Percentiles rank a stretch among this genome's conserved stretches.
These are phyloP conservation scores for Salmo trutta DNA, from an alignment of 2,797 vertebrate genomes.

Conservation along the genomic window DNA sequence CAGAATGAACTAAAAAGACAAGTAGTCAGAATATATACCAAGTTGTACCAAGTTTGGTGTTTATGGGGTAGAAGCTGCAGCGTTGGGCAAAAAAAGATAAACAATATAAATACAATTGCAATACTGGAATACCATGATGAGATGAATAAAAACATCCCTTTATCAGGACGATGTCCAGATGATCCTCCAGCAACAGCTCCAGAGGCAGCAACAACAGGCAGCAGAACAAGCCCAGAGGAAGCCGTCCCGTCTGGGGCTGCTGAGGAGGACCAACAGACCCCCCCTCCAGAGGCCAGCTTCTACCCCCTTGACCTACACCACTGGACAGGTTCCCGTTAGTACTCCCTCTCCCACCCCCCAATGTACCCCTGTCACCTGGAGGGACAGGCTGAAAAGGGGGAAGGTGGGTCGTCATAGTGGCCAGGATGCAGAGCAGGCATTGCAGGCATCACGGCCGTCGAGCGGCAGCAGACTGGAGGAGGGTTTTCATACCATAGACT, in stretches of 20 bases:
- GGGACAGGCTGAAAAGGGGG: slow-evolving; percentile 62
- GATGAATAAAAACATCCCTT: background rate
- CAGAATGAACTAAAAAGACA: too few species aligned
- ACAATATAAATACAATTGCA: too few species aligned
- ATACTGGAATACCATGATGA: too few species aligned
- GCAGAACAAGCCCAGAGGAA: slow-evolving; percentile 67
- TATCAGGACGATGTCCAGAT: slow-evolving; percentile 81
- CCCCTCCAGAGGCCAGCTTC: slow-evolving; percentile 46
- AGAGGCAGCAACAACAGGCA: slow-evolving; percentile 70
- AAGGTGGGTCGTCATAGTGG: slow-evolving; percentile 31
- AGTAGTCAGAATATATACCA: too few species aligned
- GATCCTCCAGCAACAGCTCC: slow-evolving; percentile 76
- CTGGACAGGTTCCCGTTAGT: slow-evolving; percentile 4
- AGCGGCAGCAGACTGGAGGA: slow-evolving; percentile 10
- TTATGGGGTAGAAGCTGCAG: too few species aligned
- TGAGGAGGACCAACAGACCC: slow-evolving; percentile 59
- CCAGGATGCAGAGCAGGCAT: slow-evolving; percentile 34
- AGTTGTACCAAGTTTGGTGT: too few species aligned
- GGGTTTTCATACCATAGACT: slow-evolving; percentile 68
- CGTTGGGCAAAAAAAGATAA: too few species aligned
- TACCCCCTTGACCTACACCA: slow-evolving; percentile 42
- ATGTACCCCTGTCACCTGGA: slow-evolving; percentile 57
- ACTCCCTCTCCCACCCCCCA: slow-evolving; percentile 9
- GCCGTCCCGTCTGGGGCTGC: slow-evolving; percentile 55
- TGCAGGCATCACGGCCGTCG: slow-evolving; percentile 26